Percentiles rank a stretch among this genome's conserved stretches.
Conservation (phyloP, 2,113 vertebrate species). For the Oophaga pumilio region DNA sequence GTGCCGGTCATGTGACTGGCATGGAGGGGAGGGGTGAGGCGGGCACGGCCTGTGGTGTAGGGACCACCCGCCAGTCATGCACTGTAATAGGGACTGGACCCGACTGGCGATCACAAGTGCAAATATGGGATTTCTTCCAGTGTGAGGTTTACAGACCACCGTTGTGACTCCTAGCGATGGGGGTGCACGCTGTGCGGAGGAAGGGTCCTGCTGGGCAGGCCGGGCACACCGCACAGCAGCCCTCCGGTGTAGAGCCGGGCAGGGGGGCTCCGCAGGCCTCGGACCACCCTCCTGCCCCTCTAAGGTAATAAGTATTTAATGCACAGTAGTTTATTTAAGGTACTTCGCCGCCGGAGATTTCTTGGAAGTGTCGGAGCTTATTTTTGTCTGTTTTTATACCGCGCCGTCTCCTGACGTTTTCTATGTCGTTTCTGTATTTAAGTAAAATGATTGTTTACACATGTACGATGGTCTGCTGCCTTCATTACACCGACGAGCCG, state of each 20-base stretch:
- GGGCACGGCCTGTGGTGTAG: neutral
- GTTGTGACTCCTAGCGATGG: neutral
- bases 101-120: neutral
- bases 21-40: neutral
- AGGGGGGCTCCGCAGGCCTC: conserved; percentile 30
- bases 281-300: neutral
- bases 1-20: neutral
- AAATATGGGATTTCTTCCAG: conserved; percentile 11
- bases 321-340: conserved; percentile 50
- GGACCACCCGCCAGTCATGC: conserved; percentile 6
- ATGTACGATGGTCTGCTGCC: neutral
- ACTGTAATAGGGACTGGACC: conserved; percentile 2
- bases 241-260: neutral
- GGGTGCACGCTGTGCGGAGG: neutral
- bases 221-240: neutral
- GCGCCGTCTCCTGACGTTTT: conserved; percentile 24
- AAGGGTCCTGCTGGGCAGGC: neutral
- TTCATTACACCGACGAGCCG: neutral
- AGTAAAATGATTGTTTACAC: conserved; percentile 56
- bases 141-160: conserved; percentile 48
- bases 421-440: conserved; percentile 56
- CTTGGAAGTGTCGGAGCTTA: conserved; percentile 7
- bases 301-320: neutral
- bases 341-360: conserved; percentile 31
- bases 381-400: conserved; percentile 45